A percentile compares a stretch with the other conserved stretches of the same genome.
These are phyloP conservation scores for Brevimyrus niger DNA, from an alignment of 2,113 vertebrate genomes.

Conservation along the genomic window DNA sequence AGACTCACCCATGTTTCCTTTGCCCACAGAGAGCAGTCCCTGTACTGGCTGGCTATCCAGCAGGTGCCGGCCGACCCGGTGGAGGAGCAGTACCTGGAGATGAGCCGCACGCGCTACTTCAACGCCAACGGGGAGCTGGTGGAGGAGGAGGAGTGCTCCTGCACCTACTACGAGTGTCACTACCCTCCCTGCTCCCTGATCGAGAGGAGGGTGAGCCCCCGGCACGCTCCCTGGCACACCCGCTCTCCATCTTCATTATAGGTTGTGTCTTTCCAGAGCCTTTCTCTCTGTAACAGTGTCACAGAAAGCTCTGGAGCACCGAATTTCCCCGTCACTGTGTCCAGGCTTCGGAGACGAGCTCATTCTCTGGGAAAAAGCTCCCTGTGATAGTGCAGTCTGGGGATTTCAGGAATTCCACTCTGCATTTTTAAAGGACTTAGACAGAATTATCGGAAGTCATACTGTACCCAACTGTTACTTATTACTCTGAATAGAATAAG, in stretches of 20 bases:
- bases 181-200: slow-evolving; percentile 96
- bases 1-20: background rate
- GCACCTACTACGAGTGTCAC: slow-evolving; percentile 97
- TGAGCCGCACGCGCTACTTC: slow-evolving; percentile 92
- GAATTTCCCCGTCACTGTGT: background rate
- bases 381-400: background rate
- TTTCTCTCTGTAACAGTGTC: background rate
- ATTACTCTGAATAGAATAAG: background rate
- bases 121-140: slow-evolving; percentile 96
- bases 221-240: background rate
- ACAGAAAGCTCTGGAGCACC: background rate
- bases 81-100: slow-evolving; percentile 91
- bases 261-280: background rate
- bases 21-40: slow-evolving; percentile 81
- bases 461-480: background rate
- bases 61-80: slow-evolving; percentile 95
- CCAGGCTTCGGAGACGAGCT: background rate
- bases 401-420: background rate
- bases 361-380: background rate
- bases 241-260: background rate
- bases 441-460: background rate
- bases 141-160: slow-evolving; percentile 93
- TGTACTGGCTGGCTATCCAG: slow-evolving; percentile 97
- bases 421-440: background rate
- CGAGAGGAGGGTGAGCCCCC: slow-evolving; percentile 80